These are phyloP conservation scores for Pectinophora gossypiella DNA, from an alignment of 1,140 invertebrate genomes.

Conservation along the genomic window DNA sequence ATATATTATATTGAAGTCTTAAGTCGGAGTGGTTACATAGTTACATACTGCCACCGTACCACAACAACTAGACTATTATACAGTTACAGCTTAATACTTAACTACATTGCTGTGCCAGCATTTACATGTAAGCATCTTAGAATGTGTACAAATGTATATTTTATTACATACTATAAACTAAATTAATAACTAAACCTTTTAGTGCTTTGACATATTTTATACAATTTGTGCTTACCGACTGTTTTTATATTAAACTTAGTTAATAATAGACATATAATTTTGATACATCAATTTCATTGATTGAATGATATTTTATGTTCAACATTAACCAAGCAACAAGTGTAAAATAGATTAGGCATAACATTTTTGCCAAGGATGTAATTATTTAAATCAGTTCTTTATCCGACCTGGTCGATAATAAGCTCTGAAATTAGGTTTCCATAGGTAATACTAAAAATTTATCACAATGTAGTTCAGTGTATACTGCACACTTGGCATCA, in stretches of 20 bases:
- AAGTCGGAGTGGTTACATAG: too few relatives aligned
- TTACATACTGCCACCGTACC: too few relatives aligned
- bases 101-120: too few relatives aligned
- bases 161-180: neutral
- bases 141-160: neutral
- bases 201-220: constrained; percentile 31
- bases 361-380: constrained; percentile 6
- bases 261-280: constrained; percentile 23
- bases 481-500: constrained; percentile 28
- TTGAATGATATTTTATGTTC: constrained; percentile 13
- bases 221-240: constrained; percentile 31
- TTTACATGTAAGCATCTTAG: too few relatives aligned
- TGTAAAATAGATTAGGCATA: constrained; percentile 6
- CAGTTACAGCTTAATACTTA: too few relatives aligned
- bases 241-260: constrained; percentile 3
- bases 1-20: too few relatives aligned
- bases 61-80: too few relatives aligned
- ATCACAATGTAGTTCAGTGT: constrained; percentile 24
- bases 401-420: constrained; percentile 21
- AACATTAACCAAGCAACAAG: constrained; percentile 18
- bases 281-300: constrained; percentile 16
- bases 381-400: constrained; percentile 29
- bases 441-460: constrained; percentile 22
- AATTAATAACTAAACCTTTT: constrained; percentile 16
- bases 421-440: constrained; percentile 25